These are phyloP conservation scores for Aphrophora alni DNA, from an alignment of 2,888 invertebrate species.

Conservation along the genomic window DNA sequence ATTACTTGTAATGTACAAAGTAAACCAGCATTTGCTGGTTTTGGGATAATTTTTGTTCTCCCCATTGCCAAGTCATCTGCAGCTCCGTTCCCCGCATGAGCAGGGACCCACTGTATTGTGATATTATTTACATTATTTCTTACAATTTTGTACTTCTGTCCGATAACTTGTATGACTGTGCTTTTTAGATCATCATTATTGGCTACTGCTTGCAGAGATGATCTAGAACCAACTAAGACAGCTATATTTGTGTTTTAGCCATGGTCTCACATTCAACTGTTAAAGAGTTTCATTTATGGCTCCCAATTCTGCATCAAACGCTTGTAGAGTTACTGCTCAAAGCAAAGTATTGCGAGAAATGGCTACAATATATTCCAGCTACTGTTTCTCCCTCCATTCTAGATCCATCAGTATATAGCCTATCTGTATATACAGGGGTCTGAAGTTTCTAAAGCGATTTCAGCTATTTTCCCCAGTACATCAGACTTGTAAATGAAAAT, in stretches of 20 bases:
- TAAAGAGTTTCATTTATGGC: not conserved
- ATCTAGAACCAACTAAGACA: not conserved
- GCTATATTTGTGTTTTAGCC: not conserved
- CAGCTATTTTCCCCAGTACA: not conserved
- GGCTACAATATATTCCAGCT: not conserved
- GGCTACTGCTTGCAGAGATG: not conserved
- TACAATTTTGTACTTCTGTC: not conserved
- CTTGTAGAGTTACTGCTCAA: not conserved
- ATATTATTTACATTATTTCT: not conserved
- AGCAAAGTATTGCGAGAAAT: not conserved
- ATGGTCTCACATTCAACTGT: not conserved
- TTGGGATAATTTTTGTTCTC: not conserved
- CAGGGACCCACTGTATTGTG: not conserved
- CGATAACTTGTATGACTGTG: not conserved
- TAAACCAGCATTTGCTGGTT: no score
- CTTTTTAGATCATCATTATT: not conserved
- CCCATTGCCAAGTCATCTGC: not conserved
- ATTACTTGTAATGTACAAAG: no score
- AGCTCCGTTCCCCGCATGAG: not conserved
- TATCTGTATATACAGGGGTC: not conserved
- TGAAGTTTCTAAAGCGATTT: not conserved
- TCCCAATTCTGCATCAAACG: not conserved
- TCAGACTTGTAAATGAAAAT: no score
- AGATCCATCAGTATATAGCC: not conserved
- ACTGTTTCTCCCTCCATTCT: not conserved